Base-by-base conservation (phyloP, 2,797 vertebrate species). In the Eulemur mongoz region DNA sequence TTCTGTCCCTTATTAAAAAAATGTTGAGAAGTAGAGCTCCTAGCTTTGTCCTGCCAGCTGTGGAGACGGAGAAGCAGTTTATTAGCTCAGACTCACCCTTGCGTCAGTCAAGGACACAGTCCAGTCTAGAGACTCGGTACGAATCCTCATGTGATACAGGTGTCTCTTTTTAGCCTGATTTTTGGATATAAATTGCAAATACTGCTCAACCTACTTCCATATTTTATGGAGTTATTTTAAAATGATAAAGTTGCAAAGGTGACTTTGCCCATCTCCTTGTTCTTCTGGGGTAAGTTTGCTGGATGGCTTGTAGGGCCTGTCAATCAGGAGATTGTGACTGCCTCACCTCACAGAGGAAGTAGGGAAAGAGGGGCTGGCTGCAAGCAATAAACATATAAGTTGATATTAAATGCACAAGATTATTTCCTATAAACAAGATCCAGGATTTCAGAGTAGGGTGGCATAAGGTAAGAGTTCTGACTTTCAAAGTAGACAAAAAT, bases 1-100 rank as follows among this genome's bases (percentile, higher is more conserved):
- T 79, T 97, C 85, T 97, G 61, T 14, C 25, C 18, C 52, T 96
- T 97, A 54, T 59, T 45, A 52, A 45, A 86, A 83, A 91, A 92
- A 45, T 78, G 35, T 14, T 43, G 20, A 54, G 50, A 82, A 79
- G 67, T 1, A 1, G 69, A 83, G 7, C 4, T 82, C 69, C 80
- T 69, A 73, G n/a, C 78, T 38, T 38, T 27, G 57, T 83, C 59
- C 57, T 81, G 40, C 15, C 13, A 94, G 25, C n/a, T 22, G 5
- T n/a, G 1, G 75, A 97, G 89, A 81, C 15, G 0, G 43, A 12
- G 40, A 93, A 63, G 12, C 45, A 12, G 2, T 78, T 73, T 15
- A 45, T 85, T 4, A 52, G 18, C 50, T 93, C 52, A 50, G 18
- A 59, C n/a, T 32, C 30, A 38, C 54, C 81, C 91, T 97, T 92